Percentiles rank a stretch among this genome's conserved stretches.
Evolutionary conservation across 2,797 vertebrate genomes (phyloP).

Genomic region (Bovichtus variegatus): DNA sequence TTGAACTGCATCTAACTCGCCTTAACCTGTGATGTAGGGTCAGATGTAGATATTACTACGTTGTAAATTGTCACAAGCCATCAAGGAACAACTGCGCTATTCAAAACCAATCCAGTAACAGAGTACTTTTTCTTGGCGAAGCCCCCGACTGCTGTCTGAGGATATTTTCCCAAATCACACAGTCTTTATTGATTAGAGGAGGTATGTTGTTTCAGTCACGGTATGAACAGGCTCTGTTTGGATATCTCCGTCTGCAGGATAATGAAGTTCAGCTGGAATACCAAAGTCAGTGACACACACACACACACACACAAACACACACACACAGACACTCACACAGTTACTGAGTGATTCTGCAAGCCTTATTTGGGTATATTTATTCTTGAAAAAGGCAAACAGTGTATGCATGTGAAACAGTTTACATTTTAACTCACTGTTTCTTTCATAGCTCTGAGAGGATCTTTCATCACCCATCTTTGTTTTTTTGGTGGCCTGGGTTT

Average conservation of each 20-base stretch:
- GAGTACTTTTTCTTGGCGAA: not conserved
- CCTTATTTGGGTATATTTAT: conserved; percentile 82
- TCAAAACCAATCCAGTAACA: not conserved
- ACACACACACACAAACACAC: conserved; percentile 23
- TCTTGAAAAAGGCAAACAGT: conserved; percentile 63
- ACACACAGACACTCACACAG: conserved; percentile 9
- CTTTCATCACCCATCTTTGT: not conserved
- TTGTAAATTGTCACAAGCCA: not conserved
- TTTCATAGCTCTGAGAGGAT: conserved; percentile 15
- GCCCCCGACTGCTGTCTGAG: conserved; percentile 2
- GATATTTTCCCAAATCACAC: conserved; percentile 46
- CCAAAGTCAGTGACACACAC: conserved; percentile 50
- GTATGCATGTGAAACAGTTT: conserved; percentile 36
- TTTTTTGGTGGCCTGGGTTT: not conserved
- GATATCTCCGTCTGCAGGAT: conserved; percentile 49
- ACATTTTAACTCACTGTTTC: conserved; percentile 21
- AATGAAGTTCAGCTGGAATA: conserved; percentile 75
- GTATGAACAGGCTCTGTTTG: conserved; percentile 58
- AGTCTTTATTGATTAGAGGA: conserved; percentile 55
- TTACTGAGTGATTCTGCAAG: conserved; percentile 32
- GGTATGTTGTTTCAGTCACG: conserved; percentile 58
- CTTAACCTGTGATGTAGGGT: not conserved
- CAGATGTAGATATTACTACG: not conserved
- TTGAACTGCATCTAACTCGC: not conserved
- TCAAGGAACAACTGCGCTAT: not conserved